Evolutionary conservation across 2,888 invertebrate genomes (phyloP), one percentile per base, ranked within the genome.

Genomic region (Lagria hirta): DNA sequence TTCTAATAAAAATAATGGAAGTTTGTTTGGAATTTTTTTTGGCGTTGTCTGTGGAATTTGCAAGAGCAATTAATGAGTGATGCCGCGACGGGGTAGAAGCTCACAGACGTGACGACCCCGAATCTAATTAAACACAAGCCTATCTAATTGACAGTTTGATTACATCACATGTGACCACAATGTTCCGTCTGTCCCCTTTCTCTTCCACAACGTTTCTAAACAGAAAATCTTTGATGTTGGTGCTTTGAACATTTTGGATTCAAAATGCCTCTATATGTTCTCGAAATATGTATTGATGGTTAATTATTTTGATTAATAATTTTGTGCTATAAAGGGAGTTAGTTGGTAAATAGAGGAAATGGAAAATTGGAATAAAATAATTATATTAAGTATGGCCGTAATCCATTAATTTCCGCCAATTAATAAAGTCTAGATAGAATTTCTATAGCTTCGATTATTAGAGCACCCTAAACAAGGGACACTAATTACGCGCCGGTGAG

Each of bases 81-180:
- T 54, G 54, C 53, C 53, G 51, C 50, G 54, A 52, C 52, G 50
- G 57, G 58, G 54, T 47, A 34, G 46, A 16, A 38, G 52, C 56
- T 52, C 51, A 54, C 51, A 53, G 54, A 61, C 62, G 62, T 65
- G 64, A 62, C 61, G 60, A 61, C 51, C 55, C 59, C 55, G 45
- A 54, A 57, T 58, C 62, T 68, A 69, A 67, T 68, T 69, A 69
- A 69, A 69, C 67, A 65, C 62, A 62, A 64, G 57, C 64, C 61
- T 54, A 55, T 57, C 61, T 67, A 69, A 70, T 69, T 70, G 70
- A 70, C 70, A 69, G 68, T 69, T 70, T 68, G 69, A 70, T 70
- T 69, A 65, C 66, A 65, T 62, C 61, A 65, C 64, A 60, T 55
- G 58, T 58, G 58, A 61, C 61, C 59, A 53, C 60, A 47, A 55